Base-by-base conservation (phyloP, 2,888 invertebrate species). In the Spatulosminthurus flaviceps region DNA sequence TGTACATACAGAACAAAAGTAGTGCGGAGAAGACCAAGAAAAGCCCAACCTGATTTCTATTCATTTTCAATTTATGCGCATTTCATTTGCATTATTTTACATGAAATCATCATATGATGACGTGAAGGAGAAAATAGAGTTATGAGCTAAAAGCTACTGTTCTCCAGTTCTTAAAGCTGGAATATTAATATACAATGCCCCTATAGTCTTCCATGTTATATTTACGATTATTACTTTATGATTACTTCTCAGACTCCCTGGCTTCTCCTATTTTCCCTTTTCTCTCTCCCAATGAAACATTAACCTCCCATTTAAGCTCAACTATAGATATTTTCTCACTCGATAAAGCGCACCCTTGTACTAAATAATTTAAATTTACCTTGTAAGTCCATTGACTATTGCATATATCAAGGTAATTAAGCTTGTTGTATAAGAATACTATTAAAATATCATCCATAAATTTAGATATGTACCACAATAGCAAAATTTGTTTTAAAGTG, bases 201-300 rank as follows among this genome's bases (percentile, higher is more conserved):
- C n/a, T n/a, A n/a, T n/a, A n/a, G n/a, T 19, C 51, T 19, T 61
- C 74, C 51, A 74, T 51, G 22, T 51, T 72, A 72, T 74, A 74
- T 74, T 74, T 74, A 74, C 61, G 61, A 61, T 74, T 34, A 74
- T 74, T 74, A 64, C 74, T 74, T 74, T 74, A 74, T 74, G 74
- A 74, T 74, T 60, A 61, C 61, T 28, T 74, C 16, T 61, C 21
- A 29, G 74, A 28, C 72, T 43, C 42, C 43, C 51, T 72, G 72
- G 19, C 22, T 43, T 72, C 42, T 72, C 72, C 42, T 51, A 72
- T n/a, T 51, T 72, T n/a, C 43, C 43, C 28, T n/a, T 51, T 28
- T 51, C n/a, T 16, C 26, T 34, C 34, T 34, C 9, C 43, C 26
- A 5, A 51, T 51, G 16, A 51, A 51, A 51, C 72, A 72, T 51